These are phyloP conservation scores for Sus cebifrons DNA, from an alignment of 2,797 vertebrate species.

Conservation along the genomic window DNA sequence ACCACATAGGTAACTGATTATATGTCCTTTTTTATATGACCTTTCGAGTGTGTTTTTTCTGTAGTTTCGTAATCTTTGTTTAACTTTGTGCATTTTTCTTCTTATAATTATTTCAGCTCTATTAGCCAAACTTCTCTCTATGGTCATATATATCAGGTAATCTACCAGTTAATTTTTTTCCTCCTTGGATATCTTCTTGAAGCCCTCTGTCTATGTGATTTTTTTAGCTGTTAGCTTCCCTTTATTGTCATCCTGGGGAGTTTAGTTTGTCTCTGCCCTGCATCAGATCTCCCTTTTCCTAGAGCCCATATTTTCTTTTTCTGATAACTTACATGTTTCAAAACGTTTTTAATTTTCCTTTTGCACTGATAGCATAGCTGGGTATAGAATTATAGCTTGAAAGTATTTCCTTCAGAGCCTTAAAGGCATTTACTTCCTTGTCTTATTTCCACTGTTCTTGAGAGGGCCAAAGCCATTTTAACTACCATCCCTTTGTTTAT, in stretches of 20 bases:
- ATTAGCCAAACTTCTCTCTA: background rate
- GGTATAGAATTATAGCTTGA: slow-evolving; percentile 46
- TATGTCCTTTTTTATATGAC: slow-evolving; percentile 29
- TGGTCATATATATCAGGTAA: slow-evolving; percentile 27
- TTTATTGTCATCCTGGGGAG: slow-evolving; percentile 7
- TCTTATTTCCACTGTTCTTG: slow-evolving; percentile 49
- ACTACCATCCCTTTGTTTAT: slow-evolving; percentile 37
- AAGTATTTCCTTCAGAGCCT: slow-evolving; percentile 54
- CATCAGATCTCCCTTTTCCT: background rate
- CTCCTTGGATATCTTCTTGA: background rate
- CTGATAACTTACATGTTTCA: background rate
- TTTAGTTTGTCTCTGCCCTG: slow-evolving; percentile 46
- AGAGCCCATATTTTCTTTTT: background rate
- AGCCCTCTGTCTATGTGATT: background rate
- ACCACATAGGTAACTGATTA: background rate
- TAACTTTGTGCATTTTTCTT: slow-evolving; percentile 29
- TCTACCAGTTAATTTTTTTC: background rate
- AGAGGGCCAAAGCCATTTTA: slow-evolving; percentile 52
- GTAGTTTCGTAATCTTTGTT: slow-evolving; percentile 31
- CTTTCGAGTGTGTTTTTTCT: background rate
- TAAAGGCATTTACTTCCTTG: slow-evolving; percentile 30
- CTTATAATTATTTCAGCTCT: slow-evolving; percentile 16
- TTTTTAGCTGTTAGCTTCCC: slow-evolving; percentile 50
- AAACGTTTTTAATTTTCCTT: background rate
- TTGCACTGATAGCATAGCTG: background rate